Evolutionary conservation across 2,888 invertebrate genomes (phyloP).

Genomic region (Aporophyla nigra): DNA sequence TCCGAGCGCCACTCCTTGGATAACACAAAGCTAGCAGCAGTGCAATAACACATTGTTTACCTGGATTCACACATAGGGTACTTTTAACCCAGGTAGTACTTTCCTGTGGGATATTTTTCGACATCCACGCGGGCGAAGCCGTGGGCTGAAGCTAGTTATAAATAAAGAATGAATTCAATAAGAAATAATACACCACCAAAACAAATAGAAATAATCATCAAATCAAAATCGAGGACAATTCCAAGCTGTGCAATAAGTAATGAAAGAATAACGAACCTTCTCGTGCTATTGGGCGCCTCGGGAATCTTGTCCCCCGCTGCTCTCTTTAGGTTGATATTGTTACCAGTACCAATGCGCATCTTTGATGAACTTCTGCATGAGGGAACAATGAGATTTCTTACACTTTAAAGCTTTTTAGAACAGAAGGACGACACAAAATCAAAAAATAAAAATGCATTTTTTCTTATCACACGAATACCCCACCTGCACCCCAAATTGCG

Average conservation of each 20-base stretch:
- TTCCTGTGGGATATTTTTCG: no score
- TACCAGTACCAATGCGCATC: constrained; percentile 39
- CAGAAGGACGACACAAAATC: no score
- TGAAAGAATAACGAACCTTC: constrained; percentile 51
- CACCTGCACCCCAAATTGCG: no score
- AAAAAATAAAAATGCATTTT: no score
- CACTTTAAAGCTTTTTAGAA: no score
- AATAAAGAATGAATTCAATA: neutral
- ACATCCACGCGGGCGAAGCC: no score
- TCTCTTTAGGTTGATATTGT: constrained; percentile 21
- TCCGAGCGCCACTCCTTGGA: no score
- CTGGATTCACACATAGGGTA: no score
- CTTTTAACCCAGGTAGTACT: no score
- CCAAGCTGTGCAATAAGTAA: neutral
- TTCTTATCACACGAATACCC: neutral
- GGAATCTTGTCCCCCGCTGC: constrained; percentile 18
- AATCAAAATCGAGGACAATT: neutral
- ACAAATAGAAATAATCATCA: neutral
- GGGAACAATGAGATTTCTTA: neutral
- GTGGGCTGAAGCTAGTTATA: no score
- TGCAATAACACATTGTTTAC: no score
- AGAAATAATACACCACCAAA: neutral
- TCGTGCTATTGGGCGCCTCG: constrained; percentile 50
- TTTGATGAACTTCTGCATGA: constrained; percentile 69
- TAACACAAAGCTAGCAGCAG: no score